Conservation (phyloP, 1,140 invertebrate genomes). For the Hycleus phaleratus region DNA sequence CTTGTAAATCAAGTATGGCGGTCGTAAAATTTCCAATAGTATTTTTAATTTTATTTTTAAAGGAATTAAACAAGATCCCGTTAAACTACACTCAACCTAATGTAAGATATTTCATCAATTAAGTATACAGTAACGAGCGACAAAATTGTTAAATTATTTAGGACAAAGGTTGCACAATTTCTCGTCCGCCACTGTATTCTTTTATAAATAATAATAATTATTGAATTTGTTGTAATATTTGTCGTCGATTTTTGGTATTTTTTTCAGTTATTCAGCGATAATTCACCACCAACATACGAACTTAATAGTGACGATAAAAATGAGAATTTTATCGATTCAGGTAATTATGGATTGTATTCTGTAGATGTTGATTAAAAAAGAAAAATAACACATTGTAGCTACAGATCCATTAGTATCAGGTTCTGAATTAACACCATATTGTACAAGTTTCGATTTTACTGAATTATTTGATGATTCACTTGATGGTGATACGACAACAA, state of each 20-base stretch:
- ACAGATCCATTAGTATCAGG: conserved; percentile 24
- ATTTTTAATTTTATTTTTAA: background rate
- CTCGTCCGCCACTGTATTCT: background rate
- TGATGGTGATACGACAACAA: conserved; percentile 8
- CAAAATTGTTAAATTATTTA: background rate
- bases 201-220: background rate
- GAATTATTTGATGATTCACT: conserved; percentile 29
- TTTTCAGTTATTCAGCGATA: conserved; percentile 21
- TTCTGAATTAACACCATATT: conserved; percentile 21
- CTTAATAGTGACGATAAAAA: conserved; percentile 3
- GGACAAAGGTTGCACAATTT: background rate
- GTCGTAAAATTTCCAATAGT: background rate
- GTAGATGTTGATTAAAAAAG: background rate
- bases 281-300: conserved; percentile 13
- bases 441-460: conserved; percentile 24
- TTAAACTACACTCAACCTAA: conserved; percentile 5
- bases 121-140: background rate
- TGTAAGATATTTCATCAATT: conserved; percentile 4
- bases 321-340: background rate
- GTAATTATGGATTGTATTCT: background rate
- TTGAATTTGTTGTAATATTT: too few relatives aligned
- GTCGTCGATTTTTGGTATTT: background rate
- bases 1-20: too few relatives aligned
- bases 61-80: conserved; percentile 12
- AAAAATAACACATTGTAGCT: background rate